Conservation (phyloP, 2,797 vertebrate species). For the Sebastes ruberrimus region DNA sequence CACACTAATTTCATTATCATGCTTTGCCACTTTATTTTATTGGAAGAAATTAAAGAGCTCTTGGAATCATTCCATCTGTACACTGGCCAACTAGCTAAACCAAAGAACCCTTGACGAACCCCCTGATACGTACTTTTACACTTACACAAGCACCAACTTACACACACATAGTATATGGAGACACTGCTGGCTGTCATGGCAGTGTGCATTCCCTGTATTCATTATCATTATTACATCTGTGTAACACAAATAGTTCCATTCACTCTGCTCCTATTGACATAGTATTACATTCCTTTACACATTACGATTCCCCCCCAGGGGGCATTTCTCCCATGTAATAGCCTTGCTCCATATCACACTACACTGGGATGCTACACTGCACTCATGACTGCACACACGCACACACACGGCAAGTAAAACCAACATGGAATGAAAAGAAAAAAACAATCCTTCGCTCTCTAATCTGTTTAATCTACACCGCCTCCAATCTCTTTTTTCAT, state of each 20-base stretch:
- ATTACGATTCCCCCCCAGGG: constrained; percentile 28
- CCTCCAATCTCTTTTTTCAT: constrained; percentile 20
- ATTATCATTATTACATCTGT: constrained; percentile 32
- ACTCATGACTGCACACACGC: not conserved
- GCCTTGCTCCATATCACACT: constrained; percentile 12
- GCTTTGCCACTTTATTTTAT: constrained; percentile 29
- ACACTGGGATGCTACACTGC: not conserved
- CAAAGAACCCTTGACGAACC: not conserved
- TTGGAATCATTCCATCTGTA: constrained; percentile 10
- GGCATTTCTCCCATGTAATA: constrained; percentile 45
- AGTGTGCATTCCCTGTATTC: not conserved
- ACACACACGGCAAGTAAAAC: constrained; percentile 15
- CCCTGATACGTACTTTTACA: not conserved
- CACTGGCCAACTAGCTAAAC: not conserved
- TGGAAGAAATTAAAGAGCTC: constrained; percentile 16
- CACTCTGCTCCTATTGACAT: constrained; percentile 32
- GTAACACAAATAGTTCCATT: constrained; percentile 29
- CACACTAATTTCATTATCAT: constrained; percentile 7
- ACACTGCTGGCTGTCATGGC: constrained; percentile 2
- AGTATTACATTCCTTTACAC: constrained; percentile 47
- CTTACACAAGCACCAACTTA: not conserved
- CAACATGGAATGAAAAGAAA: constrained; percentile 46
- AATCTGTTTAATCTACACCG: constrained; percentile 63
- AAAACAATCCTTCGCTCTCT: constrained; percentile 43
- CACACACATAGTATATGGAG: not conserved